Evolutionary conservation across 37 sponge, comb jelly and placozoan genomes (phyloP), one percentile per base, ranked within the genome.

Genomic region (Spongilla lacustris): DNA sequence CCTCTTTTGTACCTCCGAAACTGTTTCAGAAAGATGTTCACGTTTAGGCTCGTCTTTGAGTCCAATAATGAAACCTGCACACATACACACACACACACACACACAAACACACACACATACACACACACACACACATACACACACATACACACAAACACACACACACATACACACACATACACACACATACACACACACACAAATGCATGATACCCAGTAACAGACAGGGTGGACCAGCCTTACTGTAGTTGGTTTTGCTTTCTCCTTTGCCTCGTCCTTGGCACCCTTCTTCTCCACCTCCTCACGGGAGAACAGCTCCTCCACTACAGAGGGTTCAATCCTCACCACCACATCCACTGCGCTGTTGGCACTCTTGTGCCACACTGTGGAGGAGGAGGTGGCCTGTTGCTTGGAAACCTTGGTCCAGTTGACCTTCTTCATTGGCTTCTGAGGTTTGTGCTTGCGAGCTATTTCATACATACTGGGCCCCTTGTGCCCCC

Each of bases 1-100:
- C 8, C 46, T 8, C 8, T 66, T 25, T 49, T 78, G 36, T 75
- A 82, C 89, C 50, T 87, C 67, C 87, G 91, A 75, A 96, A 96
- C 91, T 96, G 97, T 81, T 92, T 96, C 80, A 96, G 82, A 83
- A 96, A 96, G 30, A 96, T 94, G 91, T 92, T 96, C 79, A 96
- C 86, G 84, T 96, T 96, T 29, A 96, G 69, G 78, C 91, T 94
- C 0, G 90, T 77, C 70, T 94, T 94, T 66, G 77, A 84, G 85
- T 96, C 97, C 41, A 96, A 69, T 24, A 96, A 71, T 58, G 81
- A 66, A 6, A 94, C 88, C 91, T 93, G 72, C 6, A 34, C 14
- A n/a, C 17, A 31, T 14, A 38, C 66, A 73, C 31, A 27, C 50
- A 75, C 8, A 22, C 29, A 31, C 31, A 13, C 17, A 66, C 2